phyloP scores from a whole-genome alignment of 2,113 vertebrate species.

The Semnornis frantzii region DNA sequence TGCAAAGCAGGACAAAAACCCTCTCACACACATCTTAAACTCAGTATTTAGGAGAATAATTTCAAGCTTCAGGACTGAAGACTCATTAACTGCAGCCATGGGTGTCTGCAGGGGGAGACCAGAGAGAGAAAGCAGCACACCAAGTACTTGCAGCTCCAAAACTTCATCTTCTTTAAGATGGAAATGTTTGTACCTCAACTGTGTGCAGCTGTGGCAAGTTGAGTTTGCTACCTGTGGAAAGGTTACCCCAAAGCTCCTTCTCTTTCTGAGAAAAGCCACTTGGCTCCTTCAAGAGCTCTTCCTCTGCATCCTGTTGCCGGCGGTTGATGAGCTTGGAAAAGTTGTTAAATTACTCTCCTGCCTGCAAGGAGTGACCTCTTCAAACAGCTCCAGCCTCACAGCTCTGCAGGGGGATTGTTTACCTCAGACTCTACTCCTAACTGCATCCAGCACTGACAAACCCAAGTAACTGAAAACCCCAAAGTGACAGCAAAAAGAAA shows the following conservation, averaged over 20 bases:
- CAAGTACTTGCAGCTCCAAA: background rate
- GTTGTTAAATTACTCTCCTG: conserved; percentile 17
- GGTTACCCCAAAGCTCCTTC: conserved; percentile 7
- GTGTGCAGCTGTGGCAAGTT: background rate
- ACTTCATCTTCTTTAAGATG: background rate
- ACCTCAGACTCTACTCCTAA: conserved; percentile 14
- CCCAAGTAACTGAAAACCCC: background rate
- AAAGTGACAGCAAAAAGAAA: background rate
- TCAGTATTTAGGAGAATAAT: background rate
- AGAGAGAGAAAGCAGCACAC: background rate
- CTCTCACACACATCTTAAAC: background rate
- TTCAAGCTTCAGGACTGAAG: background rate
- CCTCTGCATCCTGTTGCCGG: background rate
- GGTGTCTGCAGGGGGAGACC: background rate
- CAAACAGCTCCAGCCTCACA: conserved; percentile 9
- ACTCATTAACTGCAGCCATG: background rate
- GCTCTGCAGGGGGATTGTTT: conserved; percentile 16
- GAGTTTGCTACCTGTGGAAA: background rate
- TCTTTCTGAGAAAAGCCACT: conserved; percentile 48
- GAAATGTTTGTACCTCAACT: background rate
- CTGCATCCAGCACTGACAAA: background rate
- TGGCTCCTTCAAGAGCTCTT: conserved; percentile 30
- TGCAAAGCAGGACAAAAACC: background rate
- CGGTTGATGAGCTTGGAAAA: background rate
- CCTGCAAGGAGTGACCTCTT: conserved; percentile 34